Conservation (phyloP, 1,140 invertebrate genomes). For the Platyura marginata region DNA sequence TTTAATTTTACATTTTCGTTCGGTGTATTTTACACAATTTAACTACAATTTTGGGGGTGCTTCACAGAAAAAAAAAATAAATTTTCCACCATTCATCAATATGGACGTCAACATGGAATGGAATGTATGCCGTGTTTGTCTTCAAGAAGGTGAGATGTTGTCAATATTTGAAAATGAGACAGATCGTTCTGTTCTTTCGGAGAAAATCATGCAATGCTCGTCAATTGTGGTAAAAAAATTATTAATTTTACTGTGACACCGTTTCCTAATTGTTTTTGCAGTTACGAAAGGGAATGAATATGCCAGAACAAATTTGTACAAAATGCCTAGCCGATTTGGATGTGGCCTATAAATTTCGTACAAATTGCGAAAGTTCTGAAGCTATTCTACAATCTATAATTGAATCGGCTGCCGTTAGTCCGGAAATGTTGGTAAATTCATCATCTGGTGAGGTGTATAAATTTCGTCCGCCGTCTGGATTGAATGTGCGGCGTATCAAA, state of each 20-base stretch:
- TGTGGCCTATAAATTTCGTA: constrained; percentile 16
- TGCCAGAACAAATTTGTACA: constrained; percentile 18
- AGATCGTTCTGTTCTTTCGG: constrained; percentile 32
- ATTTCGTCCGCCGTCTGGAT: neutral
- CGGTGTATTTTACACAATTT: too few relatives aligned
- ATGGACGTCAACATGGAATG: constrained; percentile 20
- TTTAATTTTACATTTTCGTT: too few relatives aligned
- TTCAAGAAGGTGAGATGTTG: constrained; percentile 29
- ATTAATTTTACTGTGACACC: neutral
- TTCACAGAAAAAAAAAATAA: too few relatives aligned
- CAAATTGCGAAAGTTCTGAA: constrained; percentile 15
- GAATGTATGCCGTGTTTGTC: constrained; percentile 34
- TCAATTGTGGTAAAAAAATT: constrained; percentile 3
- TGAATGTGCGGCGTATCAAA: constrained; percentile 1
- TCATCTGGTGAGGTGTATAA: constrained; percentile 1
- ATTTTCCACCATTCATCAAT: neutral
- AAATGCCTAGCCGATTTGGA: constrained; percentile 14
- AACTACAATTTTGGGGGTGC: too few relatives aligned
- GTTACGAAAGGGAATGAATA: constrained; percentile 14
- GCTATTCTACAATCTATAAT: constrained; percentile 10
- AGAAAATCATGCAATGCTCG: constrained; percentile 34
- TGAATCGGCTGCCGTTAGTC: neutral
- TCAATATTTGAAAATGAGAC: constrained; percentile 33
- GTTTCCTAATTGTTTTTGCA: constrained; percentile 1
- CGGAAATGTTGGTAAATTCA: neutral